These are phyloP conservation scores for Hesperophylax magnus DNA, from an alignment of 1,140 invertebrate genomes.

Conservation along the genomic window DNA sequence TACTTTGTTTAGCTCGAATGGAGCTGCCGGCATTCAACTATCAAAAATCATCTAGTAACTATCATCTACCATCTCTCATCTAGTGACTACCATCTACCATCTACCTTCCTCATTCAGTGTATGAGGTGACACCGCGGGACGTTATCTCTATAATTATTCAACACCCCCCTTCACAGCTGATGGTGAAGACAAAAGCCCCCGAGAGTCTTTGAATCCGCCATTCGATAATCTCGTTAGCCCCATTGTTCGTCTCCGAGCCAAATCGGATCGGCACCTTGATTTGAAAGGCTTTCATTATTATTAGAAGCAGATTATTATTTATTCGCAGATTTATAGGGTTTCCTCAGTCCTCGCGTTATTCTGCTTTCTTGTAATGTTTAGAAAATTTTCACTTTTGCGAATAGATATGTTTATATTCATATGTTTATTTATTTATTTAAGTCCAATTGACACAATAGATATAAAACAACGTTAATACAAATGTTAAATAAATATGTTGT, in stretches of 20 bases:
- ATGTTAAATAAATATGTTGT: too few relatives aligned
- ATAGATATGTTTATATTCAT: too few relatives aligned
- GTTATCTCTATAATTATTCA: conserved; percentile 51
- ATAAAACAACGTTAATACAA: too few relatives aligned
- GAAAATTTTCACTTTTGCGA: too few relatives aligned
- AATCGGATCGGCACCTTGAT: conserved; percentile 23
- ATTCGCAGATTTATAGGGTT: conserved; percentile 4
- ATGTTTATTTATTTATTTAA: too few relatives aligned
- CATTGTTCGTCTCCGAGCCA: conserved; percentile 22
- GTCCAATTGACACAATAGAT: too few relatives aligned
- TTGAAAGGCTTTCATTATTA: conserved; percentile 15
- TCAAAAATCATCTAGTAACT: too few relatives aligned
- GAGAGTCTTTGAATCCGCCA: conserved; percentile 47
- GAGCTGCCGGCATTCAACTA: background rate
- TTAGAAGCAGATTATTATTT: background rate
- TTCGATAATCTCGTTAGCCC: conserved; percentile 36
- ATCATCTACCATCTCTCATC: too few relatives aligned
- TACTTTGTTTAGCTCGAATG: conserved; percentile 11
- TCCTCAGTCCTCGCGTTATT: too few relatives aligned
- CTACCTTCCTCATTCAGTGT: conserved; percentile 2
- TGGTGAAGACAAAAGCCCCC: conserved; percentile 39
- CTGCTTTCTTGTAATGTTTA: too few relatives aligned
- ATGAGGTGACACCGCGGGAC: conserved; percentile 31
- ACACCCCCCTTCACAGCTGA: conserved; percentile 40
- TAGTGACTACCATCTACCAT: too few relatives aligned